Evolutionary conservation across 2,888 invertebrate genomes (phyloP).

Genomic region (Zaprionus bogoriensis): DNA sequence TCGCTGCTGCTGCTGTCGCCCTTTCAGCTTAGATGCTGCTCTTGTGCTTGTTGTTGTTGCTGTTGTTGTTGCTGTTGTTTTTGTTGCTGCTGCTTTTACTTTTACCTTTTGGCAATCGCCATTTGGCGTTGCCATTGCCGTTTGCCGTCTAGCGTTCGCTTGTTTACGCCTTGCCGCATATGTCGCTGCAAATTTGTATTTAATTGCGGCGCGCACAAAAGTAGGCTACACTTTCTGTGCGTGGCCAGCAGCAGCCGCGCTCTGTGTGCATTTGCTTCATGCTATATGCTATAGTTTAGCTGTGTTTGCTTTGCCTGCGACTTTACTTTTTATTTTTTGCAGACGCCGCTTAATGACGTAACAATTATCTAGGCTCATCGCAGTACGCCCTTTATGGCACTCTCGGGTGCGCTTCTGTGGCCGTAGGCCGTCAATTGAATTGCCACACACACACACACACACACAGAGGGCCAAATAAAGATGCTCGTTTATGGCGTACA

Average conservation of each 20-base stretch:
- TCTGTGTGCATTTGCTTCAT: slow-evolving; percentile 41
- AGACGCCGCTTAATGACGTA: slow-evolving; percentile 72
- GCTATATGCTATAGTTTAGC: slow-evolving; percentile 18
- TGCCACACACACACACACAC: slow-evolving; percentile 35
- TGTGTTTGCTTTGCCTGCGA: neutral
- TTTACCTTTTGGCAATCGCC: slow-evolving; percentile 25
- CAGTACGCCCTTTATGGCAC: slow-evolving; percentile 64
- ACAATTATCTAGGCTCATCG: slow-evolving; percentile 71
- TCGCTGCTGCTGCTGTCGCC: slow-evolving; percentile 43
- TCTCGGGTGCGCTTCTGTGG: slow-evolving; percentile 68
- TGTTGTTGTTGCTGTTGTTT: slow-evolving; percentile 32
- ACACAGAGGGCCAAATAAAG: slow-evolving; percentile 29
- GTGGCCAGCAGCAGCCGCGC: no score
- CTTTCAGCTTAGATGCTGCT: slow-evolving; percentile 39
- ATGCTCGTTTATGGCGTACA: slow-evolving; percentile 36
- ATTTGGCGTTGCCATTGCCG: slow-evolving; percentile 4
- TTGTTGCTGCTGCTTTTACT: slow-evolving; percentile 33
- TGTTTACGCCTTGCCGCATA: slow-evolving; percentile 76
- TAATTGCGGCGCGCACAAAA: slow-evolving; percentile 60
- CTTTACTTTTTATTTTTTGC: slow-evolving; percentile 43
- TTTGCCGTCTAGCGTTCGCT: slow-evolving; percentile 38
- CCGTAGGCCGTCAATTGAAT: slow-evolving; percentile 68
- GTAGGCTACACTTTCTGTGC: slow-evolving; percentile 41
- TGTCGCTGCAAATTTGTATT: slow-evolving; percentile 71
- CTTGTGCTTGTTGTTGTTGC: slow-evolving; percentile 29